phyloP scores from a whole-genome alignment of 2,888 invertebrate genomes.

The Conus canariensis region DNA sequence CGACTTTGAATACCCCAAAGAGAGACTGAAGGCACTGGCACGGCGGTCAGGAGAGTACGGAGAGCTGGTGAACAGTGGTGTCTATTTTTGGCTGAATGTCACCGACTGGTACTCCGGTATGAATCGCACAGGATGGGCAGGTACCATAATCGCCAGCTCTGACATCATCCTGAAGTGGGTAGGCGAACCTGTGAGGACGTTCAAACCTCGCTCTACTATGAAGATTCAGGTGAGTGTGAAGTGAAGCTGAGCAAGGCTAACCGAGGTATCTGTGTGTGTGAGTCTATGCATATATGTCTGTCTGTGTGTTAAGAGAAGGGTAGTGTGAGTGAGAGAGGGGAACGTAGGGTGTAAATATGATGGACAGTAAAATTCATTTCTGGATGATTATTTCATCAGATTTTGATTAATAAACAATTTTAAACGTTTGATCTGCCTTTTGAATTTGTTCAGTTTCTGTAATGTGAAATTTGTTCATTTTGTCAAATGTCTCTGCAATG shows the following conservation, averaged over 20 bases:
- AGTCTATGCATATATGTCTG: background rate
- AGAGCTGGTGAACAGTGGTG: slow-evolving; percentile 68
- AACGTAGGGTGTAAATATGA: background rate
- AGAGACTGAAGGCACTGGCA: slow-evolving; percentile 82
- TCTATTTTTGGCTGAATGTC: slow-evolving; percentile 74
- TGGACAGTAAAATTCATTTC: too few species aligned
- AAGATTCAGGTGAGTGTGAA: slow-evolving; percentile 86
- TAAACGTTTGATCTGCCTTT: too few species aligned
- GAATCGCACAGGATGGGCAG: slow-evolving; percentile 86
- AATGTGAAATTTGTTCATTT: too few species aligned
- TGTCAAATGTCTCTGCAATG: too few species aligned
- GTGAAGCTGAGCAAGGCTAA: background rate
- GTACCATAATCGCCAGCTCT: slow-evolving; percentile 92
- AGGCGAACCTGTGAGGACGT: slow-evolving; percentile 95
- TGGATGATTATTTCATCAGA: too few species aligned
- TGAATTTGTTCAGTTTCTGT: too few species aligned
- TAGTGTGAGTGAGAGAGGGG: background rate
- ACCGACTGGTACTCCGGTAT: slow-evolving; percentile 76
- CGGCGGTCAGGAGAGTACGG: slow-evolving; percentile 47
- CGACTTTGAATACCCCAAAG: slow-evolving; percentile 91
- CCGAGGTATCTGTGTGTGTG: background rate
- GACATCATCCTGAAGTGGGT: slow-evolving; percentile 90
- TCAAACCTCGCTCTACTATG: slow-evolving; percentile 96
- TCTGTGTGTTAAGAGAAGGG: background rate
- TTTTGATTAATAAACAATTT: too few species aligned